A percentile compares a stretch with the other conserved stretches of the same genome.
Evolutionary conservation across 2,888 invertebrate genomes (phyloP).

Genomic region (Drosophila eohydei): DNA sequence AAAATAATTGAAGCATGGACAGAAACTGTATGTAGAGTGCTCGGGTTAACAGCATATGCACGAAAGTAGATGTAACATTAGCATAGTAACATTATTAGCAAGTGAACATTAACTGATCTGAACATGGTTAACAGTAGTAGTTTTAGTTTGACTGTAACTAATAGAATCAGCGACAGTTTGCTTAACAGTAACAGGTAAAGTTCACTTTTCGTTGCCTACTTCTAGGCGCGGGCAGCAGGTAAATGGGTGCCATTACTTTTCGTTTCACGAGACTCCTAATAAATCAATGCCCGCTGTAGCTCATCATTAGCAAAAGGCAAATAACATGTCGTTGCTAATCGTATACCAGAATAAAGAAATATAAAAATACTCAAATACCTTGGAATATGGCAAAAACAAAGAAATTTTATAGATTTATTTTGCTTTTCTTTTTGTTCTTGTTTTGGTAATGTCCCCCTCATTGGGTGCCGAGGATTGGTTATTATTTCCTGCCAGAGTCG

Average conservation of each 20-base stretch:
- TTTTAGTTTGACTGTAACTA: not conserved
- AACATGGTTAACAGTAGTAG: not conserved
- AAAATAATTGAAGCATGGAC: not conserved
- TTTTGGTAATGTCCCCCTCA: conserved; percentile 19
- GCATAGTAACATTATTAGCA: not conserved
- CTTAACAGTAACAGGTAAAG: not conserved
- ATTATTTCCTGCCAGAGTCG: conserved; percentile 20
- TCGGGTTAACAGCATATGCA: not conserved
- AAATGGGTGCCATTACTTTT: conserved; percentile 37
- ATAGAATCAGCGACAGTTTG: not conserved
- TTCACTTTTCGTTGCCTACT: conserved; percentile 21
- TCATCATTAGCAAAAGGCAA: conserved; percentile 66
- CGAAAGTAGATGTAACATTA: not conserved
- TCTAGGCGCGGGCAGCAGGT: conserved; percentile 18
- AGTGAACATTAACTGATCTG: not conserved
- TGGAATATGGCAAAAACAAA: conserved; percentile 46
- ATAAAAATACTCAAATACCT: conserved; percentile 15
- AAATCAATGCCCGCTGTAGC: conserved; percentile 61
- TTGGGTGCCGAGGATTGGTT: conserved; percentile 33
- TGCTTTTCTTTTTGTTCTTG: conserved; percentile 20
- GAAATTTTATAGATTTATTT: conserved; percentile 6
- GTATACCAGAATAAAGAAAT: conserved; percentile 42
- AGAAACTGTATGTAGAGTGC: not conserved
- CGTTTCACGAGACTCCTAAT: conserved; percentile 37
- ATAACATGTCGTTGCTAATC: conserved; percentile 73